phyloP scores from a whole-genome alignment of 2,797 vertebrate species.

The Parambassis ranga region DNA sequence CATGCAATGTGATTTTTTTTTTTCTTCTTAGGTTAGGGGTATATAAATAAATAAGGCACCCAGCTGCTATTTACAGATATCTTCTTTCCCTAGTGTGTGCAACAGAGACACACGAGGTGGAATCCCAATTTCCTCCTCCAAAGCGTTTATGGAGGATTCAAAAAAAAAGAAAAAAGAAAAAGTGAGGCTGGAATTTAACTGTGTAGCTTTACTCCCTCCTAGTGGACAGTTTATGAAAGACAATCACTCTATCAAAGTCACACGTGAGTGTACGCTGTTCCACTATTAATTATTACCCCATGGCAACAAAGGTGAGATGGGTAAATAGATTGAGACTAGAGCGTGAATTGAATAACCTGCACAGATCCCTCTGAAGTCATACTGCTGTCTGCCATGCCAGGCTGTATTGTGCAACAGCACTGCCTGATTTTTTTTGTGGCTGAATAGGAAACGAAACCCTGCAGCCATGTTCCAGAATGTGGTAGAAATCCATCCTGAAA shows the following conservation, averaged over 20 bases:
- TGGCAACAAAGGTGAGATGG: neutral
- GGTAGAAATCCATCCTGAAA: neutral
- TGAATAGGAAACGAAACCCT: slow-evolving; percentile 12
- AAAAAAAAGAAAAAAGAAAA: too few species aligned
- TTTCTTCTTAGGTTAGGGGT: neutral
- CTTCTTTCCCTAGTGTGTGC: slow-evolving; percentile 42
- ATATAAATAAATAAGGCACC: slow-evolving; percentile 55
- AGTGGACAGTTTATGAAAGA: slow-evolving; percentile 30
- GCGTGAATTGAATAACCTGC: neutral
- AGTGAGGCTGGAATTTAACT: neutral
- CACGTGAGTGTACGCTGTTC: neutral
- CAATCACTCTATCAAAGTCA: neutral
- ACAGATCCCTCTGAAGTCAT: neutral
- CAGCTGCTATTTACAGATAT: slow-evolving; percentile 79
- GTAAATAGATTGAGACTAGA: neutral
- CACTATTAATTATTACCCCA: slow-evolving; percentile 6
- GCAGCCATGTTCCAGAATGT: neutral
- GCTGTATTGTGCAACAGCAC: neutral
- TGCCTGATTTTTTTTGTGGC: neutral
- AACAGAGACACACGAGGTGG: slow-evolving; percentile 48
- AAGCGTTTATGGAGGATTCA: slow-evolving; percentile 11
- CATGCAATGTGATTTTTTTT: slow-evolving; percentile 33
- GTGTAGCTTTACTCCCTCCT: slow-evolving; percentile 62
- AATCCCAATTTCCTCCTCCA: slow-evolving; percentile 55
- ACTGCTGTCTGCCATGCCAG: neutral